A percentile compares a stretch with the other conserved stretches of the same genome.
These are phyloP conservation scores for Phania funesta DNA, from an alignment of 2,888 invertebrate species.

Conservation along the genomic window DNA sequence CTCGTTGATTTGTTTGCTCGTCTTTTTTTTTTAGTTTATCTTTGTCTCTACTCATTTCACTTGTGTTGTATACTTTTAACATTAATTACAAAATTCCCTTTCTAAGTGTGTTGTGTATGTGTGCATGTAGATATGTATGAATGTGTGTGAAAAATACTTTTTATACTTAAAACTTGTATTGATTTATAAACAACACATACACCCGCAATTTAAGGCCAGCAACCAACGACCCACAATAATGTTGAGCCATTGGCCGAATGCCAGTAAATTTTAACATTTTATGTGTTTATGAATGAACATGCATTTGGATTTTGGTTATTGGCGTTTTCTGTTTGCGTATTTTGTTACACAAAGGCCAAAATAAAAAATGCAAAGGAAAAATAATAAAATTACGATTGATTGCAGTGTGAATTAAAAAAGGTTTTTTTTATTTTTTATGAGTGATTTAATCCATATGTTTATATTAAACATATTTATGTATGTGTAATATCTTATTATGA, in stretches of 20 bases:
- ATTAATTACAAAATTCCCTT: slow-evolving; percentile 42
- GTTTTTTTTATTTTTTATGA: background rate
- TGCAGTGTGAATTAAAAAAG: background rate
- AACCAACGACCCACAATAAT: slow-evolving; percentile 37
- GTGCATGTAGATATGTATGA: too few species aligned
- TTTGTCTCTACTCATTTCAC: slow-evolving; percentile 1
- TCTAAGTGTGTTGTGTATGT: background rate
- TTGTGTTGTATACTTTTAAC: slow-evolving; percentile 33
- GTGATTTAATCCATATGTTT: too few species aligned
- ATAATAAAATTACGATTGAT: slow-evolving; percentile 11
- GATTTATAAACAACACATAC: slow-evolving; percentile 16
- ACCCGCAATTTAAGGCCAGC: slow-evolving; percentile 27
- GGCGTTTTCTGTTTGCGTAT: background rate
- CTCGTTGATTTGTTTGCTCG: background rate
- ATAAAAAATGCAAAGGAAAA: background rate
- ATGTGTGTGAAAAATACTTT: background rate
- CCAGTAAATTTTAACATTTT: slow-evolving; percentile 48
- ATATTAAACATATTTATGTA: too few species aligned
- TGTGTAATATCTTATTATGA: too few species aligned
- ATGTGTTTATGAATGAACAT: slow-evolving; percentile 38
- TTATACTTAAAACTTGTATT: slow-evolving; percentile 35
- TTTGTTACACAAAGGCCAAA: slow-evolving; percentile 16
- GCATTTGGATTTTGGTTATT: slow-evolving; percentile 15
- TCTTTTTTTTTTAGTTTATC: background rate
- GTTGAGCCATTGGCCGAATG: slow-evolving; percentile 40